Evolutionary conservation across 2,797 vertebrate genomes (phyloP).

Genomic region (Enteromius viviparus): DNA sequence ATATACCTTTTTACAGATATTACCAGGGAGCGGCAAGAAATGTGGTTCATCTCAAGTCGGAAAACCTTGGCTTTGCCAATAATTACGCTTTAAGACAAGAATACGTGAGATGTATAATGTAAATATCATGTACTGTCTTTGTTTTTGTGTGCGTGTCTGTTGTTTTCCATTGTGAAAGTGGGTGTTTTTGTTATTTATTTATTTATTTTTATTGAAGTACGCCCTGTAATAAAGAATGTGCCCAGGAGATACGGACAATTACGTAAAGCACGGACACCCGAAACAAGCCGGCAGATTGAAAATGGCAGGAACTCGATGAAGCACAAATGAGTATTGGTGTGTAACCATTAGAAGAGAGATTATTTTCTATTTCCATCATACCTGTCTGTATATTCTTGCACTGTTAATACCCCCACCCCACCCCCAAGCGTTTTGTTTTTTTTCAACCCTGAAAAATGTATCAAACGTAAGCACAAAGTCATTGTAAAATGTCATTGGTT

Average conservation of each 20-base stretch:
- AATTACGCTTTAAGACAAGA: slow-evolving; percentile 66
- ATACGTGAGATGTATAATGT: slow-evolving; percentile 65
- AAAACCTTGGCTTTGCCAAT: slow-evolving; percentile 69
- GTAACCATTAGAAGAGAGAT: slow-evolving; percentile 44
- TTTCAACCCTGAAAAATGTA: slow-evolving; percentile 65
- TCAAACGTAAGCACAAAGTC: slow-evolving; percentile 85
- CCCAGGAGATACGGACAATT: slow-evolving; percentile 49
- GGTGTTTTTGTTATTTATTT: slow-evolving; percentile 51
- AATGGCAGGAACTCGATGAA: slow-evolving; percentile 56
- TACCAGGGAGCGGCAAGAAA: slow-evolving; percentile 66
- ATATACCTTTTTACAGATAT: slow-evolving; percentile 66
- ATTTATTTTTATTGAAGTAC: slow-evolving; percentile 55
- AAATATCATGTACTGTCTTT: slow-evolving; percentile 60
- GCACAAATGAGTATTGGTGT: slow-evolving; percentile 68
- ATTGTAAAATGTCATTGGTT: slow-evolving; percentile 76
- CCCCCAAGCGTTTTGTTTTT: slow-evolving; percentile 58
- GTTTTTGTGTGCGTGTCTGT: slow-evolving; percentile 53
- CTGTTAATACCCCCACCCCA: slow-evolving; percentile 55
- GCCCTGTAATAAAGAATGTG: slow-evolving; percentile 60
- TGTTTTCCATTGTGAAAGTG: slow-evolving; percentile 60
- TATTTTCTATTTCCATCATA: slow-evolving; percentile 57
- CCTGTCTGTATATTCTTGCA: slow-evolving; percentile 67
- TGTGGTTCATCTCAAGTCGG: slow-evolving; percentile 66
- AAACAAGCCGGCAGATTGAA: slow-evolving; percentile 39
- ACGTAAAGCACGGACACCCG: slow-evolving; percentile 58